Base-by-base conservation (phyloP, 2,797 vertebrate species). In the Cyprinella venusta region DNA sequence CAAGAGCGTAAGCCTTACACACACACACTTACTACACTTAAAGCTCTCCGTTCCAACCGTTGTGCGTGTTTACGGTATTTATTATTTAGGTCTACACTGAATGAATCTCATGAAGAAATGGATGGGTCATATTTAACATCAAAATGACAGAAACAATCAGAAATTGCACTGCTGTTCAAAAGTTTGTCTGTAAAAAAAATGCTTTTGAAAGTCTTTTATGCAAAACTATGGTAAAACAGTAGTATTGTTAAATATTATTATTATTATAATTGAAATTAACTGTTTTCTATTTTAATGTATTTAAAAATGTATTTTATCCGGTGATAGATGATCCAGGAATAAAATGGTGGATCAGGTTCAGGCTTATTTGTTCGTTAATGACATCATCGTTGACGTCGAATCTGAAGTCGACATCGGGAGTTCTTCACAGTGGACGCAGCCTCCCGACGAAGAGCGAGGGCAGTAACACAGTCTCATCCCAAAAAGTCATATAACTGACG, bases 1-100 rank as follows among this genome's bases (percentile, higher is more conserved):
- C 97, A 97, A 97, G 97, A 99, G 92, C 98, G 98, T 99, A 97
- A 97, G 98, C 45, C 38, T 40, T n/a, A 50, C n/a, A 48, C 5
- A 75, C 9, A 69, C 68, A 72, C 7, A 70, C 2, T 26, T 21
- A 26, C 24, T 52, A 24, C 13, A 63, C 61, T 63, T 63, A 61
- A 3, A 63, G 26, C 13, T 30, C 6, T 30, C 61, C 13, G 15
- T 16, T 30, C 13, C 26, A 30, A 30, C 26, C 3, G 6, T 30
- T 6, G 3, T 30, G 1, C 30, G 13, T 16, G 61, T 63, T 30
- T 30, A 30, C 26, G 16, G 61, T 63, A 16, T 30, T 63, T 63
- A 63, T 63, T 63, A 30, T 63, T 30, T 63, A 26, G 15, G 45
- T 15, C 45, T 30, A 63, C 61, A 63, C 6, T 63, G 13, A 63